These are phyloP conservation scores for Platycheirus rosarum DNA, from an alignment of 2,888 invertebrate species.

Conservation along the genomic window DNA sequence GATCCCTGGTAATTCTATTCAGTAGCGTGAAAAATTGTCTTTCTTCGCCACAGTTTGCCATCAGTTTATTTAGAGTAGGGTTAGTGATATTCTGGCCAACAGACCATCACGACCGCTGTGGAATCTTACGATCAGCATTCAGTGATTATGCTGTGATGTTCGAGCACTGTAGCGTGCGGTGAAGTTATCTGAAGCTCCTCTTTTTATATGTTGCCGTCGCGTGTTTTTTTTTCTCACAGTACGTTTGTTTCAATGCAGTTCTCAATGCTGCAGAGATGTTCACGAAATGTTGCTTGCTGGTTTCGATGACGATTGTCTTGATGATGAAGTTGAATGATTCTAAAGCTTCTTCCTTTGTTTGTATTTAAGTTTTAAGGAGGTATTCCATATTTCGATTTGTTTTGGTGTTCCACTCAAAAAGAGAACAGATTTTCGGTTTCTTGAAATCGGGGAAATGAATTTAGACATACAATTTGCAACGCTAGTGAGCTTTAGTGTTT, in stretches of 20 bases:
- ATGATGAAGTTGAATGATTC: background rate
- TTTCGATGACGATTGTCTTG: conserved; percentile 19
- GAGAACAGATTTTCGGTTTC: no score
- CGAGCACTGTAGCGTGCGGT: conserved; percentile 27
- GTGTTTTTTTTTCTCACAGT: conserved; percentile 25
- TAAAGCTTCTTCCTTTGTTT: background rate
- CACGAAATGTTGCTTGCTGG: conserved; percentile 55
- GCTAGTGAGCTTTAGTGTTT: no score
- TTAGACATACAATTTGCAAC: no score
- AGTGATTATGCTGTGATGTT: conserved; percentile 35
- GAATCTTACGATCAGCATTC: conserved; percentile 34
- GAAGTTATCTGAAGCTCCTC: conserved; percentile 37
- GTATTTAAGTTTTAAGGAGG: no score
- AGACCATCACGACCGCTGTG: conserved; percentile 52
- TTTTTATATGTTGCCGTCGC: conserved; percentile 2
- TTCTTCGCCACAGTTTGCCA: conserved; percentile 31
- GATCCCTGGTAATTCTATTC: conserved; percentile 43
- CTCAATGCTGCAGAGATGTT: conserved; percentile 58
- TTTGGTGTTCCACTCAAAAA: no score
- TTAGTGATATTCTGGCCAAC: conserved; percentile 56
- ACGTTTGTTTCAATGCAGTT: conserved; percentile 48
- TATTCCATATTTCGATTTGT: no score
- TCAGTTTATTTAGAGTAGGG: background rate
- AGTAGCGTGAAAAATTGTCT: conserved; percentile 64
- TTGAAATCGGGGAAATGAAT: no score